phyloP scores from a whole-genome alignment of 2,113 vertebrate species.

The Pionites leucogaster region DNA sequence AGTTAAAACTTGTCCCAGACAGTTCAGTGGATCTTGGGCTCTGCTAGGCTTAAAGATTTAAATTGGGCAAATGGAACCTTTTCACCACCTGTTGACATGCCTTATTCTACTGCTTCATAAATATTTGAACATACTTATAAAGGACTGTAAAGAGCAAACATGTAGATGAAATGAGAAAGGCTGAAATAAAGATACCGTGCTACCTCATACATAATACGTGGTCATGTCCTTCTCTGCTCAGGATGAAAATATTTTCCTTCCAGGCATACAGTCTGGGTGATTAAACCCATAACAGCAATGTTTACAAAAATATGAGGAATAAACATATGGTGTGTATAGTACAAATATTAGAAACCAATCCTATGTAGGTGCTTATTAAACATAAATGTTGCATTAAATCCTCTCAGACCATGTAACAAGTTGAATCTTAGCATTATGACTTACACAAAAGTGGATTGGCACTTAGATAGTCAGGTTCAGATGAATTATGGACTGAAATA shows the following conservation, averaged over 20 bases:
- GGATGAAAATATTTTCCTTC: background rate
- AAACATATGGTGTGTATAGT: background rate
- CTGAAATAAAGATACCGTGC: background rate
- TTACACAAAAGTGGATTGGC: background rate
- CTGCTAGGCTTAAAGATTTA: background rate
- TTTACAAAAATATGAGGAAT: background rate
- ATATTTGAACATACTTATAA: background rate
- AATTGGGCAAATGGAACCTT: background rate
- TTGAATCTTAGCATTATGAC: background rate
- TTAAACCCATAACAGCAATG: background rate
- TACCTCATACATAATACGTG: background rate
- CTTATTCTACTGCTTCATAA: background rate
- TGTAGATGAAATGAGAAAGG: background rate
- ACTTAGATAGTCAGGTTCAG: background rate
- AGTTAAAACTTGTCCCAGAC: background rate
- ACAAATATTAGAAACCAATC: background rate
- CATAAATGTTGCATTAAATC: background rate
- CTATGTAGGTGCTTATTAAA: background rate
- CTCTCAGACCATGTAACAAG: background rate
- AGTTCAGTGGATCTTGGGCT: background rate
- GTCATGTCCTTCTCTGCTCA: background rate
- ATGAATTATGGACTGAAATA: background rate
- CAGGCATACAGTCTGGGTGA: background rate
- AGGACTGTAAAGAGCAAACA: background rate
- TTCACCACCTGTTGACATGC: background rate